phyloP scores from a whole-genome alignment of 2,888 invertebrate genomes.

The Tenthredo notha region DNA sequence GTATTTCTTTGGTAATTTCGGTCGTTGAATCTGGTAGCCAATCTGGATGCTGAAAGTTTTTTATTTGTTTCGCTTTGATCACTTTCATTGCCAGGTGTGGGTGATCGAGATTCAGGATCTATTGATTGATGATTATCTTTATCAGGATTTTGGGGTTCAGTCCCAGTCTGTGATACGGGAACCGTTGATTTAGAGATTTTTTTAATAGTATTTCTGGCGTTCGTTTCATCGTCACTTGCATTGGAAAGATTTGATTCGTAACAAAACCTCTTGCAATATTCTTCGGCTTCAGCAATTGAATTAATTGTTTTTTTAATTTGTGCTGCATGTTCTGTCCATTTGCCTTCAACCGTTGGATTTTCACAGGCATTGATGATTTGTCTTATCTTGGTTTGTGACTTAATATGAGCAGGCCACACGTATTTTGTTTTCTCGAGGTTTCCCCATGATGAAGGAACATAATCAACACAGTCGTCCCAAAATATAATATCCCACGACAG shows the following conservation, averaged over 20 bases:
- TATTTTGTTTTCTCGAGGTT: not conserved
- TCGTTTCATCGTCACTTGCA: not conserved
- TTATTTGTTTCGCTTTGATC: too few species aligned
- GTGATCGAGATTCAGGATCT: too few species aligned
- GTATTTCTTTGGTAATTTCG: too few species aligned
- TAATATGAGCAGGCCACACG: not conserved
- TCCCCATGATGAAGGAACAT: not conserved
- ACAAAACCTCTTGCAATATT: not conserved
- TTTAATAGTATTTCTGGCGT: too few species aligned
- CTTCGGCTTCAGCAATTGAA: not conserved
- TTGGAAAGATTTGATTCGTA: not conserved
- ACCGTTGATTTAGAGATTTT: too few species aligned
- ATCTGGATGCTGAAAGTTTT: too few species aligned
- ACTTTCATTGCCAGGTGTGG: too few species aligned
- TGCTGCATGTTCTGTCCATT: conserved; percentile 4
- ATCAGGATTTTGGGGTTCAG: too few species aligned
- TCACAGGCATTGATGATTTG: not conserved
- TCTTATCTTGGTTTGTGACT: not conserved
- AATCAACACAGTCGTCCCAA: not conserved
- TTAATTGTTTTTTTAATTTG: not conserved
- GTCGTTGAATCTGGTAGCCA: too few species aligned
- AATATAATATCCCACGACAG: not conserved
- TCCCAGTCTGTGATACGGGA: too few species aligned
- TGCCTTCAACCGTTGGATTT: not conserved
- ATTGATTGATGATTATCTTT: too few species aligned